These are phyloP conservation scores for Polydrusus cervinus DNA, from an alignment of 2,888 invertebrate genomes.

Conservation along the genomic window DNA sequence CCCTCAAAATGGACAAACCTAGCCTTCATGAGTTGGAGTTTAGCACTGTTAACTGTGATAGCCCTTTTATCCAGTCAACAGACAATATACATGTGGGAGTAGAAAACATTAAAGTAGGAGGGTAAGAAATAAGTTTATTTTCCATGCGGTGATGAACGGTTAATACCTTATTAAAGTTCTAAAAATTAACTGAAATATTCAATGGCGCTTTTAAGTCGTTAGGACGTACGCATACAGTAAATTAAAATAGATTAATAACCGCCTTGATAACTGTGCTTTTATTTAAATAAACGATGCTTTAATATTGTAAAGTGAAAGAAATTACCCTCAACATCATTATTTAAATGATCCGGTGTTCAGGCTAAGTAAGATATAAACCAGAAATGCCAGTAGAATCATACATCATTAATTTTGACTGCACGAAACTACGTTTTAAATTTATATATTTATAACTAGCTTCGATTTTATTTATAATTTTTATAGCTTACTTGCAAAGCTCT, in stretches of 20 bases:
- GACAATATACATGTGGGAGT: no score
- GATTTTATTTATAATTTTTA: no score
- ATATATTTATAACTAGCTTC: constrained; percentile 9
- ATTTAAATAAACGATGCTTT: constrained; percentile 45
- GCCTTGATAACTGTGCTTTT: constrained; percentile 27
- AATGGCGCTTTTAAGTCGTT: constrained; percentile 22
- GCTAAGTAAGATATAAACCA: constrained; percentile 46
- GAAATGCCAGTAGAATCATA: constrained; percentile 42
- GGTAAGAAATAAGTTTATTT: no score
- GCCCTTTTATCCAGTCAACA: no score
- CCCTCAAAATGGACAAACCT: no score
- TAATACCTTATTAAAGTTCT: no score
- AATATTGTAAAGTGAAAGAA: constrained; percentile 40
- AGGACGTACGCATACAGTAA: constrained; percentile 17
- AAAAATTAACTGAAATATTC: no score
- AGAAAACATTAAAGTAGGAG: no score
- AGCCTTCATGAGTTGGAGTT: no score
- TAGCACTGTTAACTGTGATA: no score
- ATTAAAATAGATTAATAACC: constrained; percentile 39
- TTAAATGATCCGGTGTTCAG: constrained; percentile 27
- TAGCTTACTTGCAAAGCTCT: no score
- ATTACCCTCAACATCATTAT: constrained; percentile 45
- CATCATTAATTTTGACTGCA: constrained; percentile 43
- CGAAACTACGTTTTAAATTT: constrained; percentile 20
- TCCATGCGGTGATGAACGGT: no score